Percentiles rank a stretch among this genome's conserved stretches.
Conservation (phyloP, 1,140 invertebrate genomes). For the Lucilia cuprina region DNA sequence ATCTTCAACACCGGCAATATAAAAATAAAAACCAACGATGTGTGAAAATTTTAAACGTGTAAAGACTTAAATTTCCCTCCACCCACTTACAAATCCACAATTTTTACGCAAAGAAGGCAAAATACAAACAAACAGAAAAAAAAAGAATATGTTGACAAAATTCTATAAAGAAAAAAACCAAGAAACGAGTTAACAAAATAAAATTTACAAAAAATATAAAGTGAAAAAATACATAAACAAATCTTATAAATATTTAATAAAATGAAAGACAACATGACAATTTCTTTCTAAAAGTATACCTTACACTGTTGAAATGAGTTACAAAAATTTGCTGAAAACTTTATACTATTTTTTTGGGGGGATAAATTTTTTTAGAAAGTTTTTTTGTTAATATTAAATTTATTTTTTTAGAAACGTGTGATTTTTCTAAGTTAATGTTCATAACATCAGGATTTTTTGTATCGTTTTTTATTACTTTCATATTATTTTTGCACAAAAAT, state of each 20-base stretch:
- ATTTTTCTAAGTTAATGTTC: too few species aligned
- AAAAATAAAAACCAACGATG: conserved; percentile 5
- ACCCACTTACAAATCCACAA: neutral
- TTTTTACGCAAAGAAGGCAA: too few species aligned
- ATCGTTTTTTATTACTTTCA: too few species aligned
- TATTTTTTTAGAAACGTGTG: too few species aligned
- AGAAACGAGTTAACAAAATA: neutral
- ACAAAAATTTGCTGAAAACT: too few species aligned
- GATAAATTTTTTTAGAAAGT: too few species aligned
- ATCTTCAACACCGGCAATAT: neutral
- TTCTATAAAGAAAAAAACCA: neutral
- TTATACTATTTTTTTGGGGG: too few species aligned
- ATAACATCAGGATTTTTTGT: neutral
- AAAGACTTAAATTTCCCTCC: neutral
- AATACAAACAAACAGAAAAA: neutral
- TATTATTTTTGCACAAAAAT: neutral
- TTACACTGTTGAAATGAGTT: too few species aligned
- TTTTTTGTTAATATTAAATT: too few species aligned
- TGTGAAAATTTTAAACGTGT: neutral
- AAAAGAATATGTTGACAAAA: neutral
- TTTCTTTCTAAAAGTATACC: too few species aligned
- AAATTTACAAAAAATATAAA: neutral
- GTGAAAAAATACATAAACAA: neutral
- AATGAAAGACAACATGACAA: neutral
- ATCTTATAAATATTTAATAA: conserved; percentile 6